A percentile compares a stretch with the other conserved stretches of the same genome.
Conservation (phyloP, 2,113 vertebrate species). For the Pteronura brasiliensis region DNA sequence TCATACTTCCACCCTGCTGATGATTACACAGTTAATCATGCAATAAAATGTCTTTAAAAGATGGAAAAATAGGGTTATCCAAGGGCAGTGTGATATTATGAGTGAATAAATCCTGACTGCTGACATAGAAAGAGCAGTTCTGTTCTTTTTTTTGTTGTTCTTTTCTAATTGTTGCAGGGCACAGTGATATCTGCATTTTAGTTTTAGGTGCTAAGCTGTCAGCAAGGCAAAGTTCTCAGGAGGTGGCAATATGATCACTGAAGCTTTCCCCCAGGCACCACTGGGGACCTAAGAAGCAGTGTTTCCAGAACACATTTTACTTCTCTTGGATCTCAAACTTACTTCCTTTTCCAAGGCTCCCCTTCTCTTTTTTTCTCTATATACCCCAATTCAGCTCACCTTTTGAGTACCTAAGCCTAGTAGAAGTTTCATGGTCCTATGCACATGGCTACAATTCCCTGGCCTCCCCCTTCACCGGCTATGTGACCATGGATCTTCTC, state of each 20-base stretch:
- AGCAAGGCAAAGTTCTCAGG: not conserved
- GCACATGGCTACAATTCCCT: not conserved
- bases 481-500: too few species aligned
- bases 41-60: not conserved
- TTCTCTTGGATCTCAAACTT: not conserved
- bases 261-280: not conserved
- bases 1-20: not conserved
- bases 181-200: not conserved
- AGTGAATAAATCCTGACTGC: not conserved
- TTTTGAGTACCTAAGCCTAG: not conserved
- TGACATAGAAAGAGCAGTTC: not conserved
- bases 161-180: not conserved
- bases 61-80: not conserved
- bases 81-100: not conserved
- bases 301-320: not conserved
- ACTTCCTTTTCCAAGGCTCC: not conserved
- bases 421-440: not conserved
- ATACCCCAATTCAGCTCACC: not conserved
- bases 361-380: not conserved
- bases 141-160: not conserved
- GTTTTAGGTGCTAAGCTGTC: not conserved
- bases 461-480: not conserved
- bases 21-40: not conserved
- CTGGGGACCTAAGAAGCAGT: not conserved
- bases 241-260: not conserved